Conservation (phyloP, 2,888 invertebrate species). For the Taphrorychus bicolor region DNA sequence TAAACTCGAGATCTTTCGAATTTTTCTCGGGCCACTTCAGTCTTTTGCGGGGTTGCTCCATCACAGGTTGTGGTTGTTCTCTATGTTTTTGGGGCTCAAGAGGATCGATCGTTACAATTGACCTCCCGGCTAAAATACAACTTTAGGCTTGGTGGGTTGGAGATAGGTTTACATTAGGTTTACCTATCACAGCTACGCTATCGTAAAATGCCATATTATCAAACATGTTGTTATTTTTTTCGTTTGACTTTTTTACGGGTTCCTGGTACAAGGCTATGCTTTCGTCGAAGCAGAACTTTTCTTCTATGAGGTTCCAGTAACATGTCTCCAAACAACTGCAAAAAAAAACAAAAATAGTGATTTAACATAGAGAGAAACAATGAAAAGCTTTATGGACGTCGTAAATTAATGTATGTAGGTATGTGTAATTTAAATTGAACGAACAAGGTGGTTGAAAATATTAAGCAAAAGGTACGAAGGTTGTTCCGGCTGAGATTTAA, state of each 20-base stretch:
- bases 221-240: conserved; percentile 55
- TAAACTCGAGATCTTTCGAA: conserved; percentile 37
- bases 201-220: conserved; percentile 60
- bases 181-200: conserved; percentile 57
- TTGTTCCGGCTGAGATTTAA: too few relatives aligned
- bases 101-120: conserved; percentile 58
- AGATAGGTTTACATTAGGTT: too few relatives aligned
- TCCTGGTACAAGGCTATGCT: conserved; percentile 69
- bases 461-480: too few relatives aligned
- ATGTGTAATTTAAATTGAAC: too few relatives aligned
- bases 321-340: conserved; percentile 73
- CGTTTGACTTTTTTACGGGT: conserved; percentile 47
- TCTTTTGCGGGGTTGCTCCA: conserved; percentile 49
- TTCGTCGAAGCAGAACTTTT: conserved; percentile 76
- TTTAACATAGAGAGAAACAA: too few relatives aligned
- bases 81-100: conserved; percentile 46
- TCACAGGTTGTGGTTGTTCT: conserved; percentile 27
- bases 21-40: conserved; percentile 48
- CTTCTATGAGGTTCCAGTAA: conserved; percentile 78
- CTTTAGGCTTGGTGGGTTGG: not conserved
- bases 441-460: too few relatives aligned
- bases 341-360: too few relatives aligned
- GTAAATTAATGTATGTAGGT: too few relatives aligned
- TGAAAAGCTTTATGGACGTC: too few relatives aligned
- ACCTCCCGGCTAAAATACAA: conserved; percentile 48